These are phyloP conservation scores for Megamerina dolium DNA, from an alignment of 2,888 invertebrate genomes.

Conservation along the genomic window DNA sequence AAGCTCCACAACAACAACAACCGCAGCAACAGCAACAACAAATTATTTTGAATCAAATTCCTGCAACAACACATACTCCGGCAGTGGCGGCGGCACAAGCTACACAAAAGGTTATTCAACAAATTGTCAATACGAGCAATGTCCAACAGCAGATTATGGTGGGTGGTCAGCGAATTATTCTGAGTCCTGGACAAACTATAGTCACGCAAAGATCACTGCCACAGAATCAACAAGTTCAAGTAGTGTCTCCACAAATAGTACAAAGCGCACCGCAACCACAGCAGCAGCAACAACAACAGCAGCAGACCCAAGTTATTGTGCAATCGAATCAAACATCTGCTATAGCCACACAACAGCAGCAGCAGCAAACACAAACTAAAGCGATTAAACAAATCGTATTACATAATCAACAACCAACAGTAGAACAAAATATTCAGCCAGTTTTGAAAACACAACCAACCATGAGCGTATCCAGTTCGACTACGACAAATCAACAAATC, in stretches of 20 bases:
- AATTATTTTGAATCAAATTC: conserved; percentile 29
- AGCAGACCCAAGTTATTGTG: conserved; percentile 24
- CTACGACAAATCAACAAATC: conserved; percentile 54
- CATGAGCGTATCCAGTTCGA: conserved; percentile 12
- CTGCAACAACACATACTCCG: conserved; percentile 7
- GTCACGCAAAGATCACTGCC: conserved; percentile 45
- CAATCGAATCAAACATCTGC: conserved; percentile 25
- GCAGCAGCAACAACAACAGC: conserved; percentile 30
- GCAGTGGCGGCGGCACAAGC: conserved; percentile 24
- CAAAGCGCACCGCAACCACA: conserved; percentile 41
- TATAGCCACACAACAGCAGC: conserved; percentile 18
- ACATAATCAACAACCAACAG: conserved; percentile 42
- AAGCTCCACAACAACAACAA: conserved; percentile 18
- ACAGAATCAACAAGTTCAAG: conserved; percentile 37
- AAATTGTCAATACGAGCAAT: conserved; percentile 47
- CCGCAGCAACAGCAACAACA: conserved; percentile 29
- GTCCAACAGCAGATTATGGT: conserved; percentile 48
- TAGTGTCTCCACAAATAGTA: no score
- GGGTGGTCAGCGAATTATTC: conserved; percentile 47
- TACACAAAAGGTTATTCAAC: conserved; percentile 48
- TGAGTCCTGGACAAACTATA: conserved; percentile 48
- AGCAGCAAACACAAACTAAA: conserved; percentile 29
- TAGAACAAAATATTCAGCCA: conserved; percentile 34
- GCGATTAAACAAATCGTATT: conserved; percentile 36
- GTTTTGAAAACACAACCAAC: conserved; percentile 23